Evolutionary conservation across 2,113 vertebrate species (phyloP).

Genomic region (Cariama cristata): DNA sequence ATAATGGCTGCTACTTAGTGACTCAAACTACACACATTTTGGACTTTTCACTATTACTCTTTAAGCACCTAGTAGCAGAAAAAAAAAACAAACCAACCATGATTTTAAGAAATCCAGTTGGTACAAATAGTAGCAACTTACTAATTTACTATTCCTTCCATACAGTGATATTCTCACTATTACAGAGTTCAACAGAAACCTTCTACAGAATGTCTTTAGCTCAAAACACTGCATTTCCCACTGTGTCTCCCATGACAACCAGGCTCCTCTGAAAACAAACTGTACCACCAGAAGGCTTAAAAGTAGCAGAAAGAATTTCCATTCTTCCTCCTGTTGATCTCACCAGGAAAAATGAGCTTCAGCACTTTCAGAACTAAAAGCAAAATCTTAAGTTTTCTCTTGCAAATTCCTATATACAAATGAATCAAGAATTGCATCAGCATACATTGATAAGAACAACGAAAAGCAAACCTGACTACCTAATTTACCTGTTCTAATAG

Average conservation of each 20-base stretch:
- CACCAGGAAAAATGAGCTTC: background rate
- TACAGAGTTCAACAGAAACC: slow-evolving; percentile 19
- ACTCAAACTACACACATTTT: background rate
- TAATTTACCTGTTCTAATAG: background rate
- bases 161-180: background rate
- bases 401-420: background rate
- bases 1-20: background rate
- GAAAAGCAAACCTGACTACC: background rate
- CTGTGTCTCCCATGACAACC: slow-evolving; percentile 50
- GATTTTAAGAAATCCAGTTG: background rate
- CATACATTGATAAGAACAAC: background rate
- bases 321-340: background rate
- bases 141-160: background rate
- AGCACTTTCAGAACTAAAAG: background rate
- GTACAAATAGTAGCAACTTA: background rate
- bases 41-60: background rate
- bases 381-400: background rate
- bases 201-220: background rate
- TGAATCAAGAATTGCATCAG: background rate
- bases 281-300: slow-evolving; percentile 10
- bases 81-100: background rate
- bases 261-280: slow-evolving; percentile 24
- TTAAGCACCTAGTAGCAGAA: background rate
- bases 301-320: slow-evolving; percentile 10
- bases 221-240: slow-evolving; percentile 32